Base-by-base conservation (phyloP, 2,888 invertebrate species). In the Lymantria monacha region DNA sequence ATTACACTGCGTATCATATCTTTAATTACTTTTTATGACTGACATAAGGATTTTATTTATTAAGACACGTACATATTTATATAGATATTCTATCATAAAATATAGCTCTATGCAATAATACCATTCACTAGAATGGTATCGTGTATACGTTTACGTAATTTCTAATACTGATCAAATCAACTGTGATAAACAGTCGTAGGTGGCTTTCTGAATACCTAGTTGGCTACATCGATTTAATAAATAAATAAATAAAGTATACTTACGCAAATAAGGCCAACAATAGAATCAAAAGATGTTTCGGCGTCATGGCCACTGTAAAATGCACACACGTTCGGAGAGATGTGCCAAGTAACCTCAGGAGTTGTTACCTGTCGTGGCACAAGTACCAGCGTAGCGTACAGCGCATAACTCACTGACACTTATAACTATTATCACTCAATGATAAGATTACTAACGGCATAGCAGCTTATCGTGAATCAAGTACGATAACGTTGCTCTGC, bases 381-480 rank as follows among this genome's bases (percentile, higher is more conserved):
- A 72, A 79, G 83, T 75, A 84, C 85, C 81, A 80, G 74, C 85
- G 76, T 77, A 74, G 73, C 73, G 72, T 76, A 79, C 72, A 77
- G 76, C 83, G 72, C 85, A 85, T 83, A 85, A 81, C 90, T 91
- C 85, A 90, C 90, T 91, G 87, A 88, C 87, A 88, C 89, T 88
- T 88, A 87, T 84, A 87, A 85, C 87, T 84, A 83, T 85, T 91
- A 91, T 91, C 90, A 87, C 81, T 83, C 79, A 79, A 78, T 84
- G 91, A 91, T 91, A 91, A 91, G 88, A 89, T 86, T 87, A 85
- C 82, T 73, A 70, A 76, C 81, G 80, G 84, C 83, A 86, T 85
- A 79, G 83, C 79, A 79, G 81, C 87, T 90, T 91, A 90, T 90
- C 89, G 74, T 82, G 83, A 88, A 87, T 88, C 87, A 84, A 81